A percentile compares a stretch with the other conserved stretches of the same genome.
Evolutionary conservation across 2,113 vertebrate species (phyloP).

Genomic region (Piprites chloris): DNA sequence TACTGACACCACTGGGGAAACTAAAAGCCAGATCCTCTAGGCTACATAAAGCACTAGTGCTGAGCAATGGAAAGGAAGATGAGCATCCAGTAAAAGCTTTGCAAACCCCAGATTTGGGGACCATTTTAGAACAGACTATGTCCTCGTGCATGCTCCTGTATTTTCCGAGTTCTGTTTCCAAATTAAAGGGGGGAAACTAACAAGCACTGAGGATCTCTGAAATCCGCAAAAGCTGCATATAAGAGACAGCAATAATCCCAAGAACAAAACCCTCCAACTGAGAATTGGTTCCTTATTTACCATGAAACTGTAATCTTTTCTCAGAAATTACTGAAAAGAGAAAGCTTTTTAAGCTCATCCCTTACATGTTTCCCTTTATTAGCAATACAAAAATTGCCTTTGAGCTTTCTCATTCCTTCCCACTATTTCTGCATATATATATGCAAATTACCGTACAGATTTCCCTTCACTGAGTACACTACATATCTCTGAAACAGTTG

Average conservation of each 20-base stretch:
- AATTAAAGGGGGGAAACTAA: background rate
- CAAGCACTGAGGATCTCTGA: background rate
- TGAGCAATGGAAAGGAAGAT: background rate
- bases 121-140: background rate
- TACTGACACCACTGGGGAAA: slow-evolving; percentile 9
- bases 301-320: slow-evolving; percentile 27
- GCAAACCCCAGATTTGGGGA: background rate
- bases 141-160: background rate
- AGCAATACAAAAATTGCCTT: slow-evolving; percentile 24
- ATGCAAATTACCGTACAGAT: slow-evolving; percentile 53
- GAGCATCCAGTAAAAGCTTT: background rate
- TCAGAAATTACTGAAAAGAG: slow-evolving; percentile 37
- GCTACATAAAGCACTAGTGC: background rate
- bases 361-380: slow-evolving; percentile 35
- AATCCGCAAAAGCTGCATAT: background rate
- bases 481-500: slow-evolving; percentile 59
- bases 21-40: background rate
- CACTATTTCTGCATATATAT: slow-evolving; percentile 11
- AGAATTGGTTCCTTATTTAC: slow-evolving; percentile 37
- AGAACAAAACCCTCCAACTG: background rate
- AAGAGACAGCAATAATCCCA: background rate
- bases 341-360: slow-evolving; percentile 27
- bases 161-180: background rate
- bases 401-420: slow-evolving; percentile 24
- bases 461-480: slow-evolving; percentile 1